Base-by-base conservation (phyloP, 2,113 vertebrate species). In the Pipa parva region DNA sequence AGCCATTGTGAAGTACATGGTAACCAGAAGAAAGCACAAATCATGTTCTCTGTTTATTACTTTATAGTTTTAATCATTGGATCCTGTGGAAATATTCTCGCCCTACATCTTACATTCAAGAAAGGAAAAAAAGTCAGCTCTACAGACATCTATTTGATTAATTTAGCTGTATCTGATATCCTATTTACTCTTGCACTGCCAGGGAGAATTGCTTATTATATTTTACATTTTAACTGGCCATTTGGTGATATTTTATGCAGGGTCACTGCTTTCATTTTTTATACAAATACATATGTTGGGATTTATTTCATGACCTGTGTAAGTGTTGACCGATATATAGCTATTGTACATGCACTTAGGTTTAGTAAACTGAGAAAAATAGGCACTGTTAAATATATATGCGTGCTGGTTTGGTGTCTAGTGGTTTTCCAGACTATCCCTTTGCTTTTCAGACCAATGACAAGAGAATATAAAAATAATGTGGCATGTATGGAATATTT, bases 251-350 rank as follows among this genome's bases (percentile, higher is more conserved):
- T 80, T 24, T 72, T 87, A 36, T 95, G 91, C 74, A 78, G 89
- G 42, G 56, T 79, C 63, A 91, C 79, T 0, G 83, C 89, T 0
- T 81, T 95, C 24, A 54, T 91, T 0, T 90, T 91, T 74, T 93
- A 87, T 59, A 73, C 85, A 73, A 93, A 94, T 73, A 94, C 89
- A 2, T 92, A 93, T 0, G 84, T 88, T 36, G 85, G 91, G 37
- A 85, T 93, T 45, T 90, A 85, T 67, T 91, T 93, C 77, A 92
- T 92, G 91, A 89, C 88, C 21, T 93, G 91, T 0, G 83, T 92
- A 68, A 93, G 89, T 0, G 74, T 90, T 72, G 92, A 93, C 75
- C 83, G 89, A 28, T 94, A 91, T 48, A 67, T 94, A 1, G 93
- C 90, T 0, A 89, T 95, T 83, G 86, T 93, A 49, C 81, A 80